Percentiles rank a stretch among this genome's conserved stretches.
Evolutionary conservation across 64 coral and sea anemone species (phyloP).

Genomic region (Dendronephthya gigantea): DNA sequence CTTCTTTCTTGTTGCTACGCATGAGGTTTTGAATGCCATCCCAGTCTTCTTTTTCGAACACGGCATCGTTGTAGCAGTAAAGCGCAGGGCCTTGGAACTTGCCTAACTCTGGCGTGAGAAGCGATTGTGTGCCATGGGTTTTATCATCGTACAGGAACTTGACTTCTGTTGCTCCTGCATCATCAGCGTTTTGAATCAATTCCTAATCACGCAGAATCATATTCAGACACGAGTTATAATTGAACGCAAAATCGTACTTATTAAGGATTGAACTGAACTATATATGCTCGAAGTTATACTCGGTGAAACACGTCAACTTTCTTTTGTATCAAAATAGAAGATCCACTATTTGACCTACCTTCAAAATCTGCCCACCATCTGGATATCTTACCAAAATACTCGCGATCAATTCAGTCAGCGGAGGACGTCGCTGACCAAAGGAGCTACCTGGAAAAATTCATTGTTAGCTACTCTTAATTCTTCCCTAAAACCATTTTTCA

Average conservation of each 20-base stretch:
- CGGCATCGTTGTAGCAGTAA: conserved; percentile 77
- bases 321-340: no score
- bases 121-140: conserved; percentile 29
- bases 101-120: conserved; percentile 54
- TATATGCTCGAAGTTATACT: no score
- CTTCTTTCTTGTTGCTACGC: conserved; percentile 83
- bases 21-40: conserved; percentile 88
- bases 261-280: no score
- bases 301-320: no score
- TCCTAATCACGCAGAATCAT: conserved; percentile 37
- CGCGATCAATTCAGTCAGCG: background rate
- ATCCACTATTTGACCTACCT: no score
- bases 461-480: background rate
- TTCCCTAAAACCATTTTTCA: no score
- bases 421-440: background rate
- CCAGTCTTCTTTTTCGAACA: conserved; percentile 78
- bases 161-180: conserved; percentile 80
- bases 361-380: background rate
- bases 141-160: conserved; percentile 82
- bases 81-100: conserved; percentile 76
- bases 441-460: background rate
- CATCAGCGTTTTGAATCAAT: conserved; percentile 95
- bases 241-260: no score
- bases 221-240: no score
- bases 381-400: background rate